These are phyloP conservation scores for Onychorhynchus coronatus DNA, from an alignment of 2,113 vertebrate species.

Conservation along the genomic window DNA sequence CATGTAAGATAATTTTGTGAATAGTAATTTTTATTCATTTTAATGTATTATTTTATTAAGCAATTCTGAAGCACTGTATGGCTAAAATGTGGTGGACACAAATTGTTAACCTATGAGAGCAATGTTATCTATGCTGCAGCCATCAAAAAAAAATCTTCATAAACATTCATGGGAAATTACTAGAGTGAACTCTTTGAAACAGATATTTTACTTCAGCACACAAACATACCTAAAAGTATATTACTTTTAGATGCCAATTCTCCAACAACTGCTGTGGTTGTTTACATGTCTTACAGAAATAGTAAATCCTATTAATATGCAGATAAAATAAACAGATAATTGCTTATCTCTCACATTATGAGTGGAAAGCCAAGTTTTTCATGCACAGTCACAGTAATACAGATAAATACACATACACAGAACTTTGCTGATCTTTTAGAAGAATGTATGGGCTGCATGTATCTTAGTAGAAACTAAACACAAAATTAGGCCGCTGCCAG, in stretches of 20 bases:
- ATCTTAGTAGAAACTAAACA: not conserved
- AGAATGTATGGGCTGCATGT: not conserved
- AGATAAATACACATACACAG: not conserved
- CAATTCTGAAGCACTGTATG: not conserved
- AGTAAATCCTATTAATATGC: not conserved
- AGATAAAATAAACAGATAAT: not conserved
- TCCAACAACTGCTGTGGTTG: not conserved
- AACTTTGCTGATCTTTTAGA: not conserved
- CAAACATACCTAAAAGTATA: not conserved
- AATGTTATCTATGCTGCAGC: not conserved
- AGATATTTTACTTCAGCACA: not conserved
- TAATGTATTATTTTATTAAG: not conserved
- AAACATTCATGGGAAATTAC: not conserved
- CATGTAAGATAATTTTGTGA: not conserved
- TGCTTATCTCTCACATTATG: not conserved
- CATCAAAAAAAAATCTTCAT: not conserved
- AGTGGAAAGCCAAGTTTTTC: not conserved
- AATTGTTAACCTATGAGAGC: not conserved
- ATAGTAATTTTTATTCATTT: not conserved
- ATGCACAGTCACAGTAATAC: not conserved
- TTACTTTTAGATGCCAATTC: not conserved
- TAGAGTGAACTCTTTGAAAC: not conserved
- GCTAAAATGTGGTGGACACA: not conserved
- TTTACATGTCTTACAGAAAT: not conserved
- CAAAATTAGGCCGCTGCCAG: not conserved